Conservation (phyloP, 2,797 vertebrate genomes). For the Paramormyrops hopkinsi region DNA sequence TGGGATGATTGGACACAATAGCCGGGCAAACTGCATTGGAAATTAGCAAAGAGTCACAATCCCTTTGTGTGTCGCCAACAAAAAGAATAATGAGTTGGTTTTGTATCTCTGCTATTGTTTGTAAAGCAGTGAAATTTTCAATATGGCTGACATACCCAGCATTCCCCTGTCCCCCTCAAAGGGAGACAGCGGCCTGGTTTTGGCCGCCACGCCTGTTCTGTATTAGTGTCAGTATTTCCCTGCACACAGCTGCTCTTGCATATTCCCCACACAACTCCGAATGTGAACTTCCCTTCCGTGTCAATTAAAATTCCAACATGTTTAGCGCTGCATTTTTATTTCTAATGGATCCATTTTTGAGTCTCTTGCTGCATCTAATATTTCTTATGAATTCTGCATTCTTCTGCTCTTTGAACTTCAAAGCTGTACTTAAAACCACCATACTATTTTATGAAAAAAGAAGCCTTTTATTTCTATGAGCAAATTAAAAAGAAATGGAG, state of each 20-base stretch:
- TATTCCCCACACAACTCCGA: neutral
- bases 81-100: neutral
- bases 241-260: neutral
- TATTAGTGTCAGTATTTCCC: neutral
- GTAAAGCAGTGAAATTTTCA: neutral
- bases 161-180: neutral
- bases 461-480: constrained; percentile 41
- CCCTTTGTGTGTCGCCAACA: neutral
- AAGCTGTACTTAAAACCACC: constrained; percentile 44
- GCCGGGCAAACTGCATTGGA: neutral
- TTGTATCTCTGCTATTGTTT: neutral
- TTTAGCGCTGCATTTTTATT: constrained; percentile 42
- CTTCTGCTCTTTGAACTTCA: constrained; percentile 54
- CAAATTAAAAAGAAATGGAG: constrained; percentile 45
- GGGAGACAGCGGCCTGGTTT: neutral
- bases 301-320: constrained; percentile 39
- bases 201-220: neutral
- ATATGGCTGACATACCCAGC: neutral
- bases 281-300: neutral
- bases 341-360: constrained; percentile 21
- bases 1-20: neutral
- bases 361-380: constrained; percentile 33
- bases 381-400: constrained; percentile 29
- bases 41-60: neutral
- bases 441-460: constrained; percentile 49